Evolutionary conservation across 2,113 vertebrate species (phyloP), one percentile per base, ranked within the genome.

Genomic region (Platysteira castanea): DNA sequence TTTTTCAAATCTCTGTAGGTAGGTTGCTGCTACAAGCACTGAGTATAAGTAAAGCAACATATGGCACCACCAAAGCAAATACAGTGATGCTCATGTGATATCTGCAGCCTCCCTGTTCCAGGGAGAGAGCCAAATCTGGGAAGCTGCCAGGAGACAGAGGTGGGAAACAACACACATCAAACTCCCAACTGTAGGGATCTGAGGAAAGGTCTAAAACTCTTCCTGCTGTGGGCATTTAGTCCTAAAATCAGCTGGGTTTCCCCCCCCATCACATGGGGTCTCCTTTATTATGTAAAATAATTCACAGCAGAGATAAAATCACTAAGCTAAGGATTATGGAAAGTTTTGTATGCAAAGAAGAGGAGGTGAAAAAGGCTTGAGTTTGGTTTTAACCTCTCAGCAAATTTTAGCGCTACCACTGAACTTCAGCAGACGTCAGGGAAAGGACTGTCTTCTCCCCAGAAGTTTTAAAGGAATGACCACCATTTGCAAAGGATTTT

Each of bases 201-300:
- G 64, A 67, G 56, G 13, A 74, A 69, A 78, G n/a, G 28, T 44
- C 28, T 39, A 39, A 28, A 80, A 41, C 41, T 52, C 24, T 20
- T 81, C 10, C 33, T 78, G 53, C 64, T 49, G 37, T 31, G 3
- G 5, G 13, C 0, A 0, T 60, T 65, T 6, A 3, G 37, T 65
- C 56, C 42, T 42, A 41, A 74, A 53, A 60, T 33, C n/a, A 74
- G 30, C 31, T 8, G 31, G 44, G 42, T 17, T 17, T 71, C 28
- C 54, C 46, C 31, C 28, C 33, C 27, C 17, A 46, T 41, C 49
- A 7, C 10, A 9, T 6, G 13, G 13, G 11, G 41, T 85, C 63
- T 67, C 78, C 84, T 83, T 54, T 50, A 33, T 54, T 59, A 67
- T 56, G 84, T 78, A 73, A 78, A 93, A 93, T 49, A 53, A 41